Percentiles rank a stretch among this genome's conserved stretches.
Conservation (phyloP, 2,888 invertebrate species). For the Endotricha flammealis region DNA sequence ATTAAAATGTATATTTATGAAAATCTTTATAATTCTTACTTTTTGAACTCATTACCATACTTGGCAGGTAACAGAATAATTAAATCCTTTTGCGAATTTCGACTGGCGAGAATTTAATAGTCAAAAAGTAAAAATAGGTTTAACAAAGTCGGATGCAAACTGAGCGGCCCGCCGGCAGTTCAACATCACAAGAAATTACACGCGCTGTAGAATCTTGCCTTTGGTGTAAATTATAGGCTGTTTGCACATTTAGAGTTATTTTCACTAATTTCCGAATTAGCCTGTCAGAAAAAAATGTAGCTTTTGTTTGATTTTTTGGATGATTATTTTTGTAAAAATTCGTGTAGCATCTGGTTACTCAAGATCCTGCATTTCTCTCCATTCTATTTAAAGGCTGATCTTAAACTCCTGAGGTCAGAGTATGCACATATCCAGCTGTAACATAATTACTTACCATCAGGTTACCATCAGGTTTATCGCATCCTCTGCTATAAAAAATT, state of each 20-base stretch:
- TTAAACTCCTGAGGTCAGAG: too few species aligned
- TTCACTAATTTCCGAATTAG: background rate
- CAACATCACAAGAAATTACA: slow-evolving; percentile 58
- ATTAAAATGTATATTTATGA: too few species aligned
- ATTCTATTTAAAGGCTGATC: too few species aligned
- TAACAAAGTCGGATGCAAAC: slow-evolving; percentile 43
- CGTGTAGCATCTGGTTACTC: too few species aligned
- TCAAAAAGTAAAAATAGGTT: slow-evolving; percentile 32
- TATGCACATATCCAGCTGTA: too few species aligned
- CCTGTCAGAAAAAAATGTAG: too few species aligned
- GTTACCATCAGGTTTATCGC: too few species aligned
- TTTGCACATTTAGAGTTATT: slow-evolving; percentile 4
- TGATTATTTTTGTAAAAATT: too few species aligned
- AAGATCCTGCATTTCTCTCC: too few species aligned
- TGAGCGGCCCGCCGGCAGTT: slow-evolving; percentile 34
- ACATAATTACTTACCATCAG: too few species aligned
- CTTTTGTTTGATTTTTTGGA: too few species aligned
- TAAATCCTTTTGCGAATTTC: slow-evolving; percentile 4
- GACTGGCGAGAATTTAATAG: slow-evolving; percentile 17
- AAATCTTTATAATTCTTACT: background rate
- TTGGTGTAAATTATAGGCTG: slow-evolving; percentile 27
- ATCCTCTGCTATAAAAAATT: too few species aligned
- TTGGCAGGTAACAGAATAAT: slow-evolving; percentile 3
- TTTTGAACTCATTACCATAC: background rate
- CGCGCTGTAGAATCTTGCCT: slow-evolving; percentile 36